These are phyloP conservation scores for Ciconia maguari DNA, from an alignment of 2,113 vertebrate genomes.

Conservation along the genomic window DNA sequence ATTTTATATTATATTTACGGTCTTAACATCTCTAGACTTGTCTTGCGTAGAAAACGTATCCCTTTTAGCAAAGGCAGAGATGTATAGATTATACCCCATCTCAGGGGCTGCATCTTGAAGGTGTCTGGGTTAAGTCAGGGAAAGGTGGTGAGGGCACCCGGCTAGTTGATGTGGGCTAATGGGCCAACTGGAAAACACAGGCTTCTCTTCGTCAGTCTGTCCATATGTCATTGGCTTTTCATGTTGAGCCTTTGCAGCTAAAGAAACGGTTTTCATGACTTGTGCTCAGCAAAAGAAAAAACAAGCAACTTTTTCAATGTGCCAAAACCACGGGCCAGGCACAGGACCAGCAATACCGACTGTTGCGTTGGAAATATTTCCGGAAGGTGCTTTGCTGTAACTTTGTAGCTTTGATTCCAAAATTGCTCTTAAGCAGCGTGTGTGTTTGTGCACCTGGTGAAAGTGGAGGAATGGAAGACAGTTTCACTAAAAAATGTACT, in stretches of 20 bases:
- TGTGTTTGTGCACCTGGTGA: accelerated
- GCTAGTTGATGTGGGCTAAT: neutral
- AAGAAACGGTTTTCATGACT: accelerated
- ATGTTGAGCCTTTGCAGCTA: neutral
- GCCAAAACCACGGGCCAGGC: neutral
- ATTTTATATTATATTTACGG: neutral
- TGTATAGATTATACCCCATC: neutral
- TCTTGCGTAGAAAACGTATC: neutral
- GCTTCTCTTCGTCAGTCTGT: neutral
- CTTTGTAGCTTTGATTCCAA: neutral
- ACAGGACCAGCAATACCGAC: accelerated
- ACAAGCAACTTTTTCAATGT: neutral
- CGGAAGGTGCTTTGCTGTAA: neutral
- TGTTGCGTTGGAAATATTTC: neutral
- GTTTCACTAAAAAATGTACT: neutral
- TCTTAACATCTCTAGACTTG: neutral
- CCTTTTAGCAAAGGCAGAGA: neutral
- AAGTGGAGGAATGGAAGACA: too few relatives aligned
- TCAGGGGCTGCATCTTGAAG: neutral
- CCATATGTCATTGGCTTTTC: neutral
- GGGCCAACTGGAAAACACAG: neutral
- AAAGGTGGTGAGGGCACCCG: neutral
- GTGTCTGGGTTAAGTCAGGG: neutral
- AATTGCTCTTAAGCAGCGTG: accelerated
- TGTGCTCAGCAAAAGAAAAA: neutral